Base-by-base conservation (phyloP, 92 coral and sea anemone species). In the Porites rus region DNA sequence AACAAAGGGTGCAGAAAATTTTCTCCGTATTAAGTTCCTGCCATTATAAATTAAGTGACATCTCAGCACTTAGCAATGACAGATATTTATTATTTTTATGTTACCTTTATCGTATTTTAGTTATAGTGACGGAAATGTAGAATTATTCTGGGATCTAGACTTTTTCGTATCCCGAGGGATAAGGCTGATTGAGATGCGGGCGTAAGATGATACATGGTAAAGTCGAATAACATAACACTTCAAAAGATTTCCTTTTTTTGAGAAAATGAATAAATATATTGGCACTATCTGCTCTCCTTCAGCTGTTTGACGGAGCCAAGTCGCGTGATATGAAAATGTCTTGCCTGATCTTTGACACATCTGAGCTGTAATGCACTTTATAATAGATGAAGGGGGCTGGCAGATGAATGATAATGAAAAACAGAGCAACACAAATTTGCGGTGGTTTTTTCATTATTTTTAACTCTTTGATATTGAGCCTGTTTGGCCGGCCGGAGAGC, bases 261-360 rank as follows among this genome's bases (percentile, higher is more conserved):
- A 19, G 63, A 53, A 73, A 74, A 72, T 11, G 61, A 72, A 52
- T 20, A 74, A 74, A 19, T 74, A 74, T 74, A 54, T 74, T 74
- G 52, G 56, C 54, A 63, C 10, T 51, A 52, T 10, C 59, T 60
- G 77, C 52, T 38, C 46, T 38, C 46, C 63, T 43, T 73, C 61
- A 73, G 77, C 24, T 73, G 77, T 73, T 28, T 7, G 61, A 24
- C 77, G 52, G 77, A 19, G 64, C 22, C 65, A 51, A 53, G 61
- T 9, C 62, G 19, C 7, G 51, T 72, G 58, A 72, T 72, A 72
- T 13, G 76, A 22, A 13, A 72, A 72, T 72, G 76, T 46, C 14
- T 22, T 59, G 58, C 58, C 8, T 51, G 60, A 31, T 22, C 10
- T 10, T 20, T 6, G 13, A 51, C 31, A 58, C 5, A 62, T 72